phyloP scores from a whole-genome alignment of 2,888 invertebrate genomes.

The Serrognathus titanus region DNA sequence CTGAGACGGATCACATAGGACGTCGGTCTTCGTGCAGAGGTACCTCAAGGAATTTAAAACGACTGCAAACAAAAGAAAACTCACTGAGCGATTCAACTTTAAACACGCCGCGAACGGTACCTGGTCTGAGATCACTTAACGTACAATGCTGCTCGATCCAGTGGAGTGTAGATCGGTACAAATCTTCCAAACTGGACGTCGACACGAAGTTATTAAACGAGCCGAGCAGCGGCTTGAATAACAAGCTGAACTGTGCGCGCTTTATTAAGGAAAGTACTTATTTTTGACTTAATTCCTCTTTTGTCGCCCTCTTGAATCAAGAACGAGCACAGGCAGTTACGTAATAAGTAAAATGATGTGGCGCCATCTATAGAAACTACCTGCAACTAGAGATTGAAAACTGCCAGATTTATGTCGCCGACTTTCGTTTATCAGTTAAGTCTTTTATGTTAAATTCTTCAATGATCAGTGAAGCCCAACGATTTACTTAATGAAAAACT shows the following conservation, averaged over 20 bases:
- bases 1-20: slow-evolving; percentile 82
- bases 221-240: slow-evolving; percentile 83
- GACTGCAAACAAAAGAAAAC: slow-evolving; percentile 54
- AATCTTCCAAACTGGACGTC: slow-evolving; percentile 84
- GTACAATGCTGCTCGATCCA: slow-evolving; percentile 98
- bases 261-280: slow-evolving; percentile 46
- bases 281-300: no score
- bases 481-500: no score
- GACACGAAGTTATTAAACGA: slow-evolving; percentile 92
- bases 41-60: slow-evolving; percentile 87
- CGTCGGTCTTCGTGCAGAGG: slow-evolving; percentile 89
- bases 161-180: slow-evolving; percentile 84
- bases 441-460: no score
- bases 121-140: slow-evolving; percentile 87
- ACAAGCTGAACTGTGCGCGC: slow-evolving; percentile 76
- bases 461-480: no score
- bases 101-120: slow-evolving; percentile 52
- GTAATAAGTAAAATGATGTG: no score
- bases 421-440: no score
- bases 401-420: no score
- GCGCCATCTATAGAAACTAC: no score
- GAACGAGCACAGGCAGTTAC: no score
- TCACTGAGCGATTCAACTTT: no score
- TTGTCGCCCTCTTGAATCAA: no score
- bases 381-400: no score